Percentiles rank a stretch among this genome's conserved stretches.
These are phyloP conservation scores for Clarias fuscus DNA, from an alignment of 2,797 vertebrate species.

Conservation along the genomic window DNA sequence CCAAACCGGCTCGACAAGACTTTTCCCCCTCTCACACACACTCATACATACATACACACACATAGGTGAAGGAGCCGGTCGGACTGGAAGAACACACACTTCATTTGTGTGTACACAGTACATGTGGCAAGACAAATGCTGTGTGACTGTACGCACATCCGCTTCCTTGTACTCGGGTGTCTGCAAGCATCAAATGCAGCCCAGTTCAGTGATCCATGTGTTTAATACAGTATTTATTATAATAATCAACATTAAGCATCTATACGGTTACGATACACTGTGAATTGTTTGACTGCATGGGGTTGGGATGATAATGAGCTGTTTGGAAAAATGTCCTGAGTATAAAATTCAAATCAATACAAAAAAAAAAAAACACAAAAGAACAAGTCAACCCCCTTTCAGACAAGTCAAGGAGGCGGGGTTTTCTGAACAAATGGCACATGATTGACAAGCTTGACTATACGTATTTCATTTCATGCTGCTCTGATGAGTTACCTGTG, in stretches of 20 bases:
- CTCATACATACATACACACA: neutral
- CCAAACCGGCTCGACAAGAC: conserved; percentile 46
- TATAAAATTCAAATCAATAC: too few relatives aligned
- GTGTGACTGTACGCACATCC: conserved; percentile 37
- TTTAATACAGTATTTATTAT: neutral
- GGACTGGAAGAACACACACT: conserved; percentile 63
- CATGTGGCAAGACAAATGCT: conserved; percentile 42
- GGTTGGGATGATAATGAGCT: too few relatives aligned
- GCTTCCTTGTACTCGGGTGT: conserved; percentile 21
- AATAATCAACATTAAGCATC: neutral
- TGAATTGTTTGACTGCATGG: too few relatives aligned
- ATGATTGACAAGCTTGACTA: too few relatives aligned
- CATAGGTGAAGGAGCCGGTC: conserved; percentile 62
- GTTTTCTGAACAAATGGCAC: too few relatives aligned
- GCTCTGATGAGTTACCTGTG: neutral
- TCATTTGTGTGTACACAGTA: conserved; percentile 12
- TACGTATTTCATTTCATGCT: too few relatives aligned
- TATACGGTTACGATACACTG: too few relatives aligned
- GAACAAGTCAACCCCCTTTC: too few relatives aligned
- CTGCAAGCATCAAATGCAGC: neutral
- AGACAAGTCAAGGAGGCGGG: too few relatives aligned
- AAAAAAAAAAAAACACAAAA: too few relatives aligned
- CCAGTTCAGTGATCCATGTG: too few relatives aligned
- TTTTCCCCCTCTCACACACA: conserved; percentile 10
- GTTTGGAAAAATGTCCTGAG: too few relatives aligned